Conservation (phyloP, 2,888 invertebrate species). For the Ptilodon capucinus region DNA sequence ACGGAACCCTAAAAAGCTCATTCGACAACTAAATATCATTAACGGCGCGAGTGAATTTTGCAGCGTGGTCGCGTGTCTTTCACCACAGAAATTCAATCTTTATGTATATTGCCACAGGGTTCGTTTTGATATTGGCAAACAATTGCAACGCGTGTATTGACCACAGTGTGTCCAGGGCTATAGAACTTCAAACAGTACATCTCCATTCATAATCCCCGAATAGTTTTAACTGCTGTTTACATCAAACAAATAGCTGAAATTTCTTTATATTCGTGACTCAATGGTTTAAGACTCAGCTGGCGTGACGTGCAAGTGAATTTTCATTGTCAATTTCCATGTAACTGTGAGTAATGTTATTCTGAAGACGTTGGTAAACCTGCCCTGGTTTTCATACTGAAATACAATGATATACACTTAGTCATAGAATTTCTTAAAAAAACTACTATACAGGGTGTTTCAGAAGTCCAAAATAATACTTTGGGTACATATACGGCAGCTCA, state of each 20-base stretch:
- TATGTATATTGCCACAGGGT: too few species aligned
- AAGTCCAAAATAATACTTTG: too few species aligned
- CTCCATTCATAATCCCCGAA: conserved; percentile 2
- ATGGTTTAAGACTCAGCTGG: neutral
- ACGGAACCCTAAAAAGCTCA: too few species aligned
- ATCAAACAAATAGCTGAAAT: neutral
- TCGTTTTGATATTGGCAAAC: too few species aligned
- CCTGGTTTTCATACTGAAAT: conserved; percentile 1
- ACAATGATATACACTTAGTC: neutral
- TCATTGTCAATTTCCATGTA: conserved; percentile 20
- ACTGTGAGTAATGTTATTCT: conserved; percentile 20
- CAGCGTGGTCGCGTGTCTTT: too few species aligned
- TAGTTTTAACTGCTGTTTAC: conserved; percentile 1
- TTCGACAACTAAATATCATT: too few species aligned
- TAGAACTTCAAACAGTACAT: neutral
- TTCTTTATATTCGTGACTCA: neutral
- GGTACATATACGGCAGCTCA: too few species aligned
- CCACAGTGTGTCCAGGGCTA: too few species aligned
- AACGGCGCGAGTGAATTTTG: too few species aligned
- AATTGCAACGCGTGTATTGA: too few species aligned
- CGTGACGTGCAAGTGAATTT: conserved; percentile 2
- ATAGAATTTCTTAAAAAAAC: neutral
- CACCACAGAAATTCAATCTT: too few species aligned
- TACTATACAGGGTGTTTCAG: too few species aligned
- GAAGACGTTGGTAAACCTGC: conserved; percentile 10